Evolutionary conservation across 2,113 vertebrate genomes (phyloP).

Genomic region (Antennarius striatus): DNA sequence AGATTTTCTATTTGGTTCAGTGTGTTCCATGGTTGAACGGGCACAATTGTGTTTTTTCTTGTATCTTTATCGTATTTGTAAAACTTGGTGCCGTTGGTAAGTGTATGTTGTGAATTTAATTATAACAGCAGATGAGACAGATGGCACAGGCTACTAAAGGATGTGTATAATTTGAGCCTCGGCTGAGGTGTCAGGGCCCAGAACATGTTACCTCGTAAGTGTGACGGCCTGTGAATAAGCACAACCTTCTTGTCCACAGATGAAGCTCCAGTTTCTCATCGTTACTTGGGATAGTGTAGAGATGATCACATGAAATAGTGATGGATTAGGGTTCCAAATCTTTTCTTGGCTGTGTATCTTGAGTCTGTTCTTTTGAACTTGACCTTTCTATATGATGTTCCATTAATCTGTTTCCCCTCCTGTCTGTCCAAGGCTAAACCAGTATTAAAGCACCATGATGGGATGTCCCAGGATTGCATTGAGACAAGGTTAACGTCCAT

Average conservation of each 20-base stretch:
- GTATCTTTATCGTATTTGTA: not conserved
- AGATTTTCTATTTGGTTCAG: not conserved
- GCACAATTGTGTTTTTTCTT: not conserved
- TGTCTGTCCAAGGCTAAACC: not conserved
- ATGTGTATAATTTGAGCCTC: slow-evolving; percentile 13
- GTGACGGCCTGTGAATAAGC: not conserved
- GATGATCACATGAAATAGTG: slow-evolving; percentile 26
- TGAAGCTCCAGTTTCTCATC: not conserved
- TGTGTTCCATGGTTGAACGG: not conserved
- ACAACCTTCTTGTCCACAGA: not conserved
- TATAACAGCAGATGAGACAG: slow-evolving; percentile 24
- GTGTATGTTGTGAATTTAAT: not conserved
- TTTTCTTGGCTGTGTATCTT: not conserved
- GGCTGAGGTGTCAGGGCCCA: slow-evolving; percentile 6
- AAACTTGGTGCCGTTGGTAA: not conserved
- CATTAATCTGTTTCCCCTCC: slow-evolving; percentile 10
- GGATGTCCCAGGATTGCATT: slow-evolving; percentile 24
- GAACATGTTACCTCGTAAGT: not conserved
- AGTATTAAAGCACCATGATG: slow-evolving; percentile 2
- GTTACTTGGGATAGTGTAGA: slow-evolving; percentile 9
- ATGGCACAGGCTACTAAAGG: slow-evolving; percentile 25
- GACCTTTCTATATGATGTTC: slow-evolving; percentile 5
- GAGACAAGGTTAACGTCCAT: slow-evolving; percentile 19
- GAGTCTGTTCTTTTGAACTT: too few species aligned
- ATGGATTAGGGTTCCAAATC: slow-evolving; percentile 26